Conservation (phyloP, 2,797 vertebrate species). For the Xiphophorus birchmanni region DNA sequence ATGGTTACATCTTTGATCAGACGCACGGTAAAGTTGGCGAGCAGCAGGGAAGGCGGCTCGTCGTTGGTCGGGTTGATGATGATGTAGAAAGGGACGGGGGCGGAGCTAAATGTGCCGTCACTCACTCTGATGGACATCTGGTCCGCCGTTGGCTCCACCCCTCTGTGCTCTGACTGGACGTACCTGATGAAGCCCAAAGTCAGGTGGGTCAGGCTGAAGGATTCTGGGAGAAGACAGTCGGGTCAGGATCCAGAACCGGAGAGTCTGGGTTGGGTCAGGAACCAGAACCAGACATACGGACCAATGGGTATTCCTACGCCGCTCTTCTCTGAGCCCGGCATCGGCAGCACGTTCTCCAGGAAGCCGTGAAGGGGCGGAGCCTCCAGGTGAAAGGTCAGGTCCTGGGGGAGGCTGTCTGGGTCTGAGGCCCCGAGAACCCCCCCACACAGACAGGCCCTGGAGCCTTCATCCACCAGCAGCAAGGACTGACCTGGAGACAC, state of each 20-base stretch:
- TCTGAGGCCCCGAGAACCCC: conserved; percentile 75
- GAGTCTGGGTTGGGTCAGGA: not conserved
- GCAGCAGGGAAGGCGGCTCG: conserved; percentile 69
- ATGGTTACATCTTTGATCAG: not conserved
- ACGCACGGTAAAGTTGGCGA: conserved; percentile 78
- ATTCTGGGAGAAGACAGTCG: conserved; percentile 58
- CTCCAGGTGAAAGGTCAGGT: conserved; percentile 79
- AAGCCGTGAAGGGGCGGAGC: conserved; percentile 71
- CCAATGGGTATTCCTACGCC: conserved; percentile 70
- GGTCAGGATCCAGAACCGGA: not conserved
- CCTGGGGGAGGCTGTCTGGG: conserved; percentile 72
- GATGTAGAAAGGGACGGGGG: conserved; percentile 73
- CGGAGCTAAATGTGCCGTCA: conserved; percentile 74
- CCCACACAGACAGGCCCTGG: conserved; percentile 55
- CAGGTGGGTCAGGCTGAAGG: conserved; percentile 77
- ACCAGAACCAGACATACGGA: conserved; percentile 48
- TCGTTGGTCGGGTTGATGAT: conserved; percentile 80
- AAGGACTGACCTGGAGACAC: conserved; percentile 55
- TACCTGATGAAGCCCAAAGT: conserved; percentile 75
- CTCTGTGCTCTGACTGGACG: conserved; percentile 67
- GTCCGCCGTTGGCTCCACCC: conserved; percentile 70
- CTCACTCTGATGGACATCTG: conserved; percentile 76
- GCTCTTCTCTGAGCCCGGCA: conserved; percentile 78
- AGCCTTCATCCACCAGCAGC: conserved; percentile 76
- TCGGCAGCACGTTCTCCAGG: conserved; percentile 79